Evolutionary conservation across 2,888 invertebrate species (phyloP), one percentile per base, ranked within the genome.

Genomic region (Allolobophora icterica): DNA sequence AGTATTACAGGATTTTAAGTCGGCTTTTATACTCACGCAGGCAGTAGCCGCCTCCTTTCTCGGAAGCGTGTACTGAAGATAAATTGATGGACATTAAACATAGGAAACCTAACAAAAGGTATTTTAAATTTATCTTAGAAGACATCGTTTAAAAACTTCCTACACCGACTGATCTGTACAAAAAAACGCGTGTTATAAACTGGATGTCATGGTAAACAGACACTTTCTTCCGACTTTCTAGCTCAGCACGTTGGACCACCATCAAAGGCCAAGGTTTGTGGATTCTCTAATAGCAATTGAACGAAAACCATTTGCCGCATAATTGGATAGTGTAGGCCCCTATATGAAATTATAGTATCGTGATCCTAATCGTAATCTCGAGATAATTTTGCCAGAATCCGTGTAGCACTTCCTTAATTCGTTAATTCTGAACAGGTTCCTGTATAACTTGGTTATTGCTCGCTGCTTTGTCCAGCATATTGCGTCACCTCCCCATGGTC

Each of bases 281-380:
- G 71, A 71, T 71, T n/a, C 71, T n/a, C 71, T n/a, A n/a, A 71
- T n/a, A 71, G 71, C 71, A 71, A 71, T n/a, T 71, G 71, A n/a
- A 30, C 71, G n/a, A 71, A n/a, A 71, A 71, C 13, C 71, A 71
- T 8, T 30, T 30, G 30, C 24, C 30, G 58, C 58, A 30, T 24
- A 30, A n/a, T n/a, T n/a, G n/a, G n/a, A n/a, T n/a, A n/a, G n/a
- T n/a, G n/a, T n/a, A n/a, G n/a, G n/a, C n/a, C n/a, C n/a, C n/a
- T n/a, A n/a, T n/a, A n/a, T n/a, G n/a, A n/a, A n/a, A n/a, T n/a
- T n/a, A n/a, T n/a, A n/a, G n/a, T n/a, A n/a, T n/a, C n/a, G n/a
- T n/a, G n/a, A n/a, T n/a, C n/a, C n/a, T n/a, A n/a, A n/a, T n/a
- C n/a, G n/a, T n/a, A n/a, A n/a, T n/a, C n/a, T n/a, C n/a, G n/a